Conservation (phyloP, 2,113 vertebrate genomes). For the Oncorhynchus masou region DNA sequence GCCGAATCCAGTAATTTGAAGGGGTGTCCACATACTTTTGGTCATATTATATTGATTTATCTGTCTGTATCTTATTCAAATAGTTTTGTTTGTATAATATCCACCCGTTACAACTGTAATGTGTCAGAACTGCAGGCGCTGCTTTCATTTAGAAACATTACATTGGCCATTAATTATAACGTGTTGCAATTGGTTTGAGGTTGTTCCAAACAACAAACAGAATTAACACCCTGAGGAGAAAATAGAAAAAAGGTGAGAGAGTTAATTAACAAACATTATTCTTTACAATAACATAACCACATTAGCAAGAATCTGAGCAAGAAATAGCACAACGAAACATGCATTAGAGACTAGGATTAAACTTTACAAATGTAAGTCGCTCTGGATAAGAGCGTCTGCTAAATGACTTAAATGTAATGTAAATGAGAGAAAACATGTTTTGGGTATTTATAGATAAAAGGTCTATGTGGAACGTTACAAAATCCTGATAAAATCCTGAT, state of each 20-base stretch:
- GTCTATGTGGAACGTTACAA: too few species aligned
- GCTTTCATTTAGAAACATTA: background rate
- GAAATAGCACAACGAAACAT: conserved; percentile 11
- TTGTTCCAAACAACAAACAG: conserved; percentile 11
- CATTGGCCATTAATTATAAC: background rate
- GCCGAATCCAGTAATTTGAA: too few species aligned
- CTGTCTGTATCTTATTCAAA: background rate
- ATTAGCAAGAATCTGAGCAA: conserved; percentile 42
- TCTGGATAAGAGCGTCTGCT: too few species aligned
- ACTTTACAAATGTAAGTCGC: conserved; percentile 27
- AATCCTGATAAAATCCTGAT: too few species aligned
- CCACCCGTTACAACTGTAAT: background rate
- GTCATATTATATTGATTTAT: background rate
- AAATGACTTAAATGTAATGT: too few species aligned
- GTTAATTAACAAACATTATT: conserved; percentile 55
- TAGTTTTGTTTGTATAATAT: background rate
- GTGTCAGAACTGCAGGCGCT: background rate
- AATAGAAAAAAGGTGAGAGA: conserved; percentile 9
- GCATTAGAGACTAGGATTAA: conserved; percentile 48
- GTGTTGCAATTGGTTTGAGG: background rate
- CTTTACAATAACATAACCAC: conserved; percentile 35
- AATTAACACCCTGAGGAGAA: conserved; percentile 11
- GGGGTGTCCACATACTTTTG: too few species aligned
- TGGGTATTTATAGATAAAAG: too few species aligned
- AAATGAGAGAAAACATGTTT: too few species aligned